Evolutionary conservation across 1,140 invertebrate genomes (phyloP), one percentile per base, ranked within the genome.

Genomic region (Drosophila melanica): DNA sequence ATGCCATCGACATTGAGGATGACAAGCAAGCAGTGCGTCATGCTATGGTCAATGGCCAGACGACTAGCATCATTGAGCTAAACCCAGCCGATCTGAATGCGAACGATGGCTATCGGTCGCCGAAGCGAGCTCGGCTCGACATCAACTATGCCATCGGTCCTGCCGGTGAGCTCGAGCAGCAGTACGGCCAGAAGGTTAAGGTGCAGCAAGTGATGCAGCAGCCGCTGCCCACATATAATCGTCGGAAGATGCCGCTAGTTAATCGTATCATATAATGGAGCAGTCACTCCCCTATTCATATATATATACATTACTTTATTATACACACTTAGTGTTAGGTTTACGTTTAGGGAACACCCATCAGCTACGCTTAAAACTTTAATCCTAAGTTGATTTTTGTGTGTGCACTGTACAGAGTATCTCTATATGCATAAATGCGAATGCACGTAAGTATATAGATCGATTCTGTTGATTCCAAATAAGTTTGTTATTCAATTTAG

Each of bases 171-270:
- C 53, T 92, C 44, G 81, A 90, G 45, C 79, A 90, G 44, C 79
- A 90, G 35, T 84, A 91, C 14, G 85, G 85, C 6, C 85, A 89
- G 47, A 89, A 89, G 63, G 84, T 89, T 1, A 89, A 90, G 45
- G 84, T 89, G 48, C 84, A 89, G 37, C 85, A 79, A 48, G 71
- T 87, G 18, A 35, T 35, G 33, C 77, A 69, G 35, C 78, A 53
- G 33, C 80, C 81, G 35, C 73, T 59, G 30, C 58, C 79, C 57
- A 89, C 79, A 8, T 90, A 90, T 20, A 94, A 93, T 85, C 85
- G 94, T 59, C 92, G 94, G 60, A 94, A 94, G 87, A 94, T 93
- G 62, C 93, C 93, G 44, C 92, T 94, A 60, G 93, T 94, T 12
- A 94, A 94, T 78, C 80, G 94, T 77, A 93, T 94, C 48, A 93